Evolutionary conservation across 2,113 vertebrate genomes (phyloP), one percentile per base, ranked within the genome.

Genomic region (Ctenomys sociabilis): DNA sequence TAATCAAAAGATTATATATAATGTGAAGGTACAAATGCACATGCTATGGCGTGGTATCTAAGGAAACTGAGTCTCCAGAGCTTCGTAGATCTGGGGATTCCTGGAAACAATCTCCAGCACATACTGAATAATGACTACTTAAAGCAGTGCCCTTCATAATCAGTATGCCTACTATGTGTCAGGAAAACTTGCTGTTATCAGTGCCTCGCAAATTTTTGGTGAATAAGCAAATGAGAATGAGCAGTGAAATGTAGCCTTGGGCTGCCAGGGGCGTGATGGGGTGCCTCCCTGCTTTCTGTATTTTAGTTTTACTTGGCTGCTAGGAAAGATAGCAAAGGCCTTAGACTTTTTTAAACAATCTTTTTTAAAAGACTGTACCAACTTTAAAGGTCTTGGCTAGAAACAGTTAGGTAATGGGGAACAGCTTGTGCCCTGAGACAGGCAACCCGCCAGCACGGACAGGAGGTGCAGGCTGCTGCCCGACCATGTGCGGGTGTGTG

Each of bases 401-500:
- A 88, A 80, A 70, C 19, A 13, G 2, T 30, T 49, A 49, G 6
- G 13, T 3, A 16, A 37, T 40, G 54, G 17, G 4, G 49, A 91
- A 19, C 21, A 10, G 3, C 16, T 2, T 32, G 2, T 30, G 49
- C 24, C 59, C 10, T 1, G 13, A 40, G 59, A 63, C 24, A 43
- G 64, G 61, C 85, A 40, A 0, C 0, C 35, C 11, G 26, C 21
- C 19, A 13, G 9, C 70, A 24, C 0, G 0, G 12, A n/a, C n/a
- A 5, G 32, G 63, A 26, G 26, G 1, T 0, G 7, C 40, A 14
- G 19, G 61, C 1, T 1, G 7, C 37, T 37, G 10, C 8, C 32
- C 45, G 6, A 0, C 21, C 6, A 0, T 0, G 9, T 14, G 4
- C 52, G 9, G 32, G 14, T 4, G 0, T n/a, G 12, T 5, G 0